These are phyloP conservation scores for Sebastes flavidus DNA, from an alignment of 2,797 vertebrate genomes.

Conservation along the genomic window DNA sequence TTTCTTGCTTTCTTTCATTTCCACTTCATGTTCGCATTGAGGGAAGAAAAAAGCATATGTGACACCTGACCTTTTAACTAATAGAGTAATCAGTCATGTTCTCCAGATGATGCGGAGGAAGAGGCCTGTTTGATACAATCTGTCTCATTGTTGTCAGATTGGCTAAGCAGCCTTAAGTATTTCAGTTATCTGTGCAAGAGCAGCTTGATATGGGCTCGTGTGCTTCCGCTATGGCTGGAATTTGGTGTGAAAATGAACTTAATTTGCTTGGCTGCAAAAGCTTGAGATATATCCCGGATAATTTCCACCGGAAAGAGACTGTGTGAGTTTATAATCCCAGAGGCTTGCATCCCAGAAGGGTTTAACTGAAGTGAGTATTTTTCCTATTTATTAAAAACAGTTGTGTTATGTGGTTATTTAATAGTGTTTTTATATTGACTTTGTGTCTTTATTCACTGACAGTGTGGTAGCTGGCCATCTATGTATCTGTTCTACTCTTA, in stretches of 20 bases:
- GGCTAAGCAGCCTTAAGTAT: background rate
- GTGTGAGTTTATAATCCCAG: background rate
- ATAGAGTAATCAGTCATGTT: slow-evolving; percentile 14
- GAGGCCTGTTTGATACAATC: background rate
- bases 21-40: slow-evolving; percentile 23
- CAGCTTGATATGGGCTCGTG: slow-evolving; percentile 12
- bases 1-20: slow-evolving; percentile 7
- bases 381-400: background rate
- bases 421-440: background rate
- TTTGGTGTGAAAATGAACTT: slow-evolving; percentile 25
- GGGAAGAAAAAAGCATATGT: background rate
- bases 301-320: background rate
- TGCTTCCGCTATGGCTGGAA: slow-evolving; percentile 19
- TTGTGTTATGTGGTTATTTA: background rate
- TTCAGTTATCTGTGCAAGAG: slow-evolving; percentile 7
- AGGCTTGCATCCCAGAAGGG: background rate
- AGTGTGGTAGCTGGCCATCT: background rate
- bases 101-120: background rate
- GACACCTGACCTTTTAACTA: slow-evolving; percentile 9
- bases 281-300: background rate
- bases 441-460: background rate
- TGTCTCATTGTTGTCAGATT: slow-evolving; percentile 1
- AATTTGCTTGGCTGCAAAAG: slow-evolving; percentile 5
- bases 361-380: background rate
- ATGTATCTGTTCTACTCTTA: background rate